phyloP scores from a whole-genome alignment of 2,113 vertebrate genomes.

The Notarius quadriscutis region DNA sequence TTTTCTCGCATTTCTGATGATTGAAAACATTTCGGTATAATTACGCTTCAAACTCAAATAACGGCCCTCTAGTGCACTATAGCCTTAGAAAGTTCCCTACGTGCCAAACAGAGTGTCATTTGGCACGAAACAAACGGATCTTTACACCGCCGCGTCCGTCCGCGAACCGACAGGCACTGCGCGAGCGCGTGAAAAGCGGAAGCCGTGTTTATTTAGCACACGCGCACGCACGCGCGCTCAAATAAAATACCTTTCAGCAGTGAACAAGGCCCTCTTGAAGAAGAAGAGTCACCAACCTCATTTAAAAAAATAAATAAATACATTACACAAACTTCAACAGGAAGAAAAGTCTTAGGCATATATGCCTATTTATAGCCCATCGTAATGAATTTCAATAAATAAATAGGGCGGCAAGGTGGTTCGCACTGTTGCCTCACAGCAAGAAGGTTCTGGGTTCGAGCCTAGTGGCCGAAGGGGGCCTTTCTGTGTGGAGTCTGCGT shows the following conservation, averaged over 20 bases:
- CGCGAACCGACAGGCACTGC: not conserved
- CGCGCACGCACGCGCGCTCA: slow-evolving; percentile 3
- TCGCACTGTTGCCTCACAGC: too few species aligned
- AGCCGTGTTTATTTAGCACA: not conserved
- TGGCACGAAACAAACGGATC: not conserved
- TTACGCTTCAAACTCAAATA: too few species aligned
- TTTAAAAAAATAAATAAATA: not conserved
- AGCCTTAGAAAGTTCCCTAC: not conserved
- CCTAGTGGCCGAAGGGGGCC: too few species aligned
- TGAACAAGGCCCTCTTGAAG: not conserved
- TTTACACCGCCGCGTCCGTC: too few species aligned
- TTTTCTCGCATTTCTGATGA: not conserved
- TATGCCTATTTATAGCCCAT: not conserved
- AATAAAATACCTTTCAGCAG: not conserved
- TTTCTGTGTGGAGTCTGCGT: too few species aligned
- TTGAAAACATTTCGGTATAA: not conserved
- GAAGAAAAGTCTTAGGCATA: not conserved
- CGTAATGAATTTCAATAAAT: not conserved
- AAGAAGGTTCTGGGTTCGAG: too few species aligned
- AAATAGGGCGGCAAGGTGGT: too few species aligned
- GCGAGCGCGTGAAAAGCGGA: not conserved
- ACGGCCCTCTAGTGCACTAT: not conserved
- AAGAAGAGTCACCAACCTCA: not conserved
- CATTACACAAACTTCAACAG: not conserved
- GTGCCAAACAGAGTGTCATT: not conserved